Base-by-base conservation (phyloP, 2,888 invertebrate genomes). In the Steromphala cineraria region DNA sequence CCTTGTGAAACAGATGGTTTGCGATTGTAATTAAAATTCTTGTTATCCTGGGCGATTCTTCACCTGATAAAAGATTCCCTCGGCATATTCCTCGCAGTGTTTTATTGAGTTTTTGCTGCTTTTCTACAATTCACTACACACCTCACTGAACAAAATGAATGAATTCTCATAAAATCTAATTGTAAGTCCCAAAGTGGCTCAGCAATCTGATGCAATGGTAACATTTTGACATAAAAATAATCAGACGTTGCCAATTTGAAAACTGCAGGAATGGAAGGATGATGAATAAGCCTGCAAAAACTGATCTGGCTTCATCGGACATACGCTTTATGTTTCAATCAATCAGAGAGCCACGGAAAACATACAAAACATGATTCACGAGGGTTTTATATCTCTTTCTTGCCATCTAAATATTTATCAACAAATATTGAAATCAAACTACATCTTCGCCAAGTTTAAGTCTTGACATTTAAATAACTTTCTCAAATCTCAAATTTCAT, bases 161-260 rank as follows among this genome's bases (percentile, higher is more conserved):
- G 71, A 71, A 71, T 71, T 71, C 71, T 36, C 71, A 71, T 71
- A 71, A 71, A 71, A 71, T 71, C 71, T 36, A 71, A 71, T 71
- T 71, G 71, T 71, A 71, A 36, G 71, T 71, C 71, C 71, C 71
- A 36, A 19, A 28, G 71, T 40, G 71, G 36, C 40, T 8, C 71
- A 5, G 40, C 10, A 36, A n/a, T 36, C 31, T 40, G 31, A 71
- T 71, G 71, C 71, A 71, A 40, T 36, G 36, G 71, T 71, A 71
- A 71, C 71, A 71, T 71, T 71, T 71, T 71, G 71, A 71, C 71
- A 71, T 19, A 71, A 40, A 71, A 71, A 71, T 71, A 71, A 71
- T 71, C 71, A 36, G 71, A 71, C 71, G n/a, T 40, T 40, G 71
- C 71, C 71, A 71, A 71, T 71, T 71, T 71, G 71, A 40, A 36